phyloP scores from a whole-genome alignment of 2,888 invertebrate genomes.

The Cosmorhoe ocellata region DNA sequence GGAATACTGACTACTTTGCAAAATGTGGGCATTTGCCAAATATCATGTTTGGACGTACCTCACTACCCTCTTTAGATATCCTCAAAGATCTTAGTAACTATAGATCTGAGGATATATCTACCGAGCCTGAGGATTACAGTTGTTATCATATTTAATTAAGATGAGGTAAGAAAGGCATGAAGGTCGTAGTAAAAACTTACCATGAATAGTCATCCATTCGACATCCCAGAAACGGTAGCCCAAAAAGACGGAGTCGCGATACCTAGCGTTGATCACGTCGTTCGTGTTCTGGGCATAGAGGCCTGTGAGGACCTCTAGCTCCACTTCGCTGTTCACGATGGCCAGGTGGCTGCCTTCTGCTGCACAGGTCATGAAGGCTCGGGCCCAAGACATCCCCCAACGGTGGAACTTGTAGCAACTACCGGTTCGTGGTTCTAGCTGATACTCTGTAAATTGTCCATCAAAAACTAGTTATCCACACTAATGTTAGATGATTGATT shows the following conservation, averaged over 20 bases:
- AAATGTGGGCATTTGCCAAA: no score
- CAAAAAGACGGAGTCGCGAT: neutral
- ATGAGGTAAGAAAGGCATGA: no score
- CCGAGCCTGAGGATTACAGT: no score
- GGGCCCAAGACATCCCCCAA: slow-evolving; percentile 43
- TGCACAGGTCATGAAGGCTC: slow-evolving; percentile 50
- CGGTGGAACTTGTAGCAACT: slow-evolving; percentile 59
- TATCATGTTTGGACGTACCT: no score
- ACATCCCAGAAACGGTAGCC: neutral
- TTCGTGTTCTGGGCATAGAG: slow-evolving; percentile 39
- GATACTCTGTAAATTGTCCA: slow-evolving; percentile 47
- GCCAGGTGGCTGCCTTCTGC: slow-evolving; percentile 54
- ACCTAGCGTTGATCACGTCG: slow-evolving; percentile 21
- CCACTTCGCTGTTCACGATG: slow-evolving; percentile 48
- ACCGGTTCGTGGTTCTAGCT: slow-evolving; percentile 33
- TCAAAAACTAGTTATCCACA: no score
- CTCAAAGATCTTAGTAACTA: no score
- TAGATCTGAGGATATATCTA: no score
- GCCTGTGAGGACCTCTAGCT: slow-evolving; percentile 38
- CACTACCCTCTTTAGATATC: no score
- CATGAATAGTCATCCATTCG: slow-evolving; percentile 47
- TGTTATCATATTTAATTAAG: no score
- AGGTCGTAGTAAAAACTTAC: slow-evolving; percentile 36
- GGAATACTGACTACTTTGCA: no score
- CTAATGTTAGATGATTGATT: no score